A percentile compares a stretch with the other conserved stretches of the same genome.
phyloP scores from a whole-genome alignment of 2,797 vertebrate species.

The Loriculus beryllinus region DNA sequence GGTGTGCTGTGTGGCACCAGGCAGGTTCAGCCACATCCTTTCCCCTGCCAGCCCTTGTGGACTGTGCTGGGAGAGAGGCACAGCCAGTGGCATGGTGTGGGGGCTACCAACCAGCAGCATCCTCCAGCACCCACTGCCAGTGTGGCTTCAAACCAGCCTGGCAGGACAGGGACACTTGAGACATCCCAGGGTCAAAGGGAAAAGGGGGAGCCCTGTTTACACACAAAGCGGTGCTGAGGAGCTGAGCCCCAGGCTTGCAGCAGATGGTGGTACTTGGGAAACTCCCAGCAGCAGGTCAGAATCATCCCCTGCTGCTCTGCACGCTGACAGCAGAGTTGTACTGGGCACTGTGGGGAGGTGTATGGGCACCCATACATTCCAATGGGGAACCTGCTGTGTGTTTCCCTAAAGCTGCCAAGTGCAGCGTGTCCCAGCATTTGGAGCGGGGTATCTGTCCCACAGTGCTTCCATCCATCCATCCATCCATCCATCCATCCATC shows the following conservation, averaged over 20 bases:
- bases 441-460: background rate
- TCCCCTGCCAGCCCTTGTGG: background rate
- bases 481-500: background rate
- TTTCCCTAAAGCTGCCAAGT: background rate
- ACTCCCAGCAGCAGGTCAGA: background rate
- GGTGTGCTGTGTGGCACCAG: background rate
- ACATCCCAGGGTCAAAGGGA: fast-evolving
- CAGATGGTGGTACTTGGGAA: background rate
- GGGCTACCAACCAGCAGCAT: background rate
- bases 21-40: background rate
- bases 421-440: background rate
- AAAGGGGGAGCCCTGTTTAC: background rate
- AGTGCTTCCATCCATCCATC: no score
- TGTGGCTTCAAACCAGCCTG: background rate
- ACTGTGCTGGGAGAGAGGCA: background rate
- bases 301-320: background rate
- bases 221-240: background rate
- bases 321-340: background rate
- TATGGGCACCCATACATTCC: background rate
- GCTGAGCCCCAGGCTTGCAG: background rate
- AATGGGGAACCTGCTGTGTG: fast-evolving
- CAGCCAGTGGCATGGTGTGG: fast-evolving
- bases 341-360: fast-evolving
- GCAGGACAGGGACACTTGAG: background rate
- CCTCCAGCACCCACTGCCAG: background rate